Evolutionary conservation across 2,113 vertebrate species (phyloP).

Genomic region (Silurus asotus): DNA sequence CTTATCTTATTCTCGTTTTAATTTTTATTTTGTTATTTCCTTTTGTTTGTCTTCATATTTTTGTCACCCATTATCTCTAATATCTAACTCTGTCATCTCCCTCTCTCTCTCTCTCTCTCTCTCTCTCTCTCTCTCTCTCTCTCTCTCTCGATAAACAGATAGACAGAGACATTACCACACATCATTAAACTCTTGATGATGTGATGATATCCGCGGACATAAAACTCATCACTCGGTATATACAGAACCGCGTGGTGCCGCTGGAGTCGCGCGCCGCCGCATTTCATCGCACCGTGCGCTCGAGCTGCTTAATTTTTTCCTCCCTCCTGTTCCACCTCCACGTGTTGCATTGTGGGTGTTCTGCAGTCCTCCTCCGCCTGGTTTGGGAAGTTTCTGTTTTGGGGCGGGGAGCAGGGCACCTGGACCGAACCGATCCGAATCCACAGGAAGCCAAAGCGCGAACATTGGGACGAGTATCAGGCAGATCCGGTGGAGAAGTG

Average conservation of each 20-base stretch:
- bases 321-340: slow-evolving; percentile 9
- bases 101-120: neutral
- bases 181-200: neutral
- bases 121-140: neutral
- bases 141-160: neutral
- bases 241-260: neutral
- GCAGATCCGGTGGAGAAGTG: slow-evolving; percentile 11
- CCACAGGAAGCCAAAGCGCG: too few species aligned
- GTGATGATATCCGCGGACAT: neutral
- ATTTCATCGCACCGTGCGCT: slow-evolving; percentile 34
- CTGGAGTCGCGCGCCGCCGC: slow-evolving; percentile 1
- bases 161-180: neutral
- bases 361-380: slow-evolving; percentile 7
- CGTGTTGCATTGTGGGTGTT: slow-evolving; percentile 49
- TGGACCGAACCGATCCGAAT: neutral
- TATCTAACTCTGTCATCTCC: neutral
- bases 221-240: neutral
- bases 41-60: neutral
- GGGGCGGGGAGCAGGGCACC: neutral
- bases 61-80: neutral
- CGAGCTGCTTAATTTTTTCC: slow-evolving; percentile 13
- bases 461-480: too few species aligned
- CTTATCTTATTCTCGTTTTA: neutral
- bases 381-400: slow-evolving; percentile 29
- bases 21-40: neutral